Conservation (phyloP, 1,140 invertebrate genomes). For the Onthophagus taurus region DNA sequence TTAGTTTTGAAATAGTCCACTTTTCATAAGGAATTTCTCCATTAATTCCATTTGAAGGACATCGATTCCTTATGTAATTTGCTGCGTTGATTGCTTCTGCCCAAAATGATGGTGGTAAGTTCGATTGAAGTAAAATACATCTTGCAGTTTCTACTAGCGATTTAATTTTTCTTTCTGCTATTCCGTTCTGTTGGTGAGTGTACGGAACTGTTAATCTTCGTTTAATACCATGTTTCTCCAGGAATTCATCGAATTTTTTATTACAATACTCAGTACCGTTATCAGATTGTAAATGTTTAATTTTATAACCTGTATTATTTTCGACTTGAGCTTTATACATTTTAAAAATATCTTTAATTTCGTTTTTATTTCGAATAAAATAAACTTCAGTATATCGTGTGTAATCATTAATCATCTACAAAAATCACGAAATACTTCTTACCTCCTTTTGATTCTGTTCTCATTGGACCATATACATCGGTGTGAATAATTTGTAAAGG, state of each 20-base stretch:
- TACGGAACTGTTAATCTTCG: conserved; percentile 27
- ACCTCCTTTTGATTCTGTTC: conserved; percentile 23
- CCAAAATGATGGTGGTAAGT: conserved; percentile 2
- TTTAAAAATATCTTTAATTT: conserved; percentile 25
- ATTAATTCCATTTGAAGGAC: no score
- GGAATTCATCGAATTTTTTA: conserved; percentile 25
- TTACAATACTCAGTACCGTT: conserved; percentile 31
- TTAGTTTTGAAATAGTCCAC: no score
- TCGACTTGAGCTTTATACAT: conserved; percentile 31
- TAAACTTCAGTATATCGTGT: conserved; percentile 30
- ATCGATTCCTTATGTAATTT: no score
- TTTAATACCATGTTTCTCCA: conserved; percentile 17
- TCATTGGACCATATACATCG: conserved; percentile 34
- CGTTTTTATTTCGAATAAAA: conserved; percentile 31
- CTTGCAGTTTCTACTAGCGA: conserved; percentile 4
- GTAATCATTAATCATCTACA: conserved; percentile 34
- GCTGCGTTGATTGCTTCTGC: no score
- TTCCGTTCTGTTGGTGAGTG: conserved; percentile 38
- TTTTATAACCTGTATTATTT: conserved; percentile 11
- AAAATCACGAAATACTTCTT: conserved; percentile 34
- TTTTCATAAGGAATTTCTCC: no score
- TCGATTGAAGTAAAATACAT: conserved; percentile 11
- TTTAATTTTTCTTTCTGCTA: not conserved
- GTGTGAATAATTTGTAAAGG: conserved; percentile 25
- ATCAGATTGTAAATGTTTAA: conserved; percentile 25